These are phyloP conservation scores for Muscicapa comitata DNA, from an alignment of 2,797 vertebrate species.

Conservation along the genomic window DNA sequence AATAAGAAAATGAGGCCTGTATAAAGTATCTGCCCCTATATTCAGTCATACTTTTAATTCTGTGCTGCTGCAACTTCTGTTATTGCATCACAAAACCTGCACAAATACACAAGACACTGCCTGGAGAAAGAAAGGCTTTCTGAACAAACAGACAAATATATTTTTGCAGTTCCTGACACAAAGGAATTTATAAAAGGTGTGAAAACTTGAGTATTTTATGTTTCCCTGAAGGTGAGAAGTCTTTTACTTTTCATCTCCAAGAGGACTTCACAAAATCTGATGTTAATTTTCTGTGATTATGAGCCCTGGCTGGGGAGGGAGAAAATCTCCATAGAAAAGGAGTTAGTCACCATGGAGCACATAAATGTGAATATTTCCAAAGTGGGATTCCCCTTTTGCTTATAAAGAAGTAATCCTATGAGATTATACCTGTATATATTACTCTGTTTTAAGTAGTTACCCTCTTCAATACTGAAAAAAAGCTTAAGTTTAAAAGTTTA, in stretches of 20 bases:
- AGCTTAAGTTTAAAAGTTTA: too few species aligned
- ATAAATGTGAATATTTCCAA: not conserved
- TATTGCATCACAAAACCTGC: not conserved
- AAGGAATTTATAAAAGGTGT: not conserved
- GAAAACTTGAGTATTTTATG: not conserved
- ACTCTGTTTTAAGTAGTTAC: not conserved
- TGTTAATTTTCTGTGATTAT: not conserved
- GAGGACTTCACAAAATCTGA: not conserved
- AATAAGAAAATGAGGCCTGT: not conserved
- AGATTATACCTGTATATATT: not conserved
- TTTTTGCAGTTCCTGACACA: not conserved
- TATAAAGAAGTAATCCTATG: not conserved
- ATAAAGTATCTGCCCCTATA: not conserved
- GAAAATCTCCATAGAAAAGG: not conserved
- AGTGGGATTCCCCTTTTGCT: not conserved
- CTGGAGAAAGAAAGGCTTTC: conserved; percentile 5
- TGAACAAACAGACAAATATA: not conserved
- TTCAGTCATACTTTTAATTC: not conserved
- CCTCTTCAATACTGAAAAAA: not conserved
- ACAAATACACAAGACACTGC: not conserved
- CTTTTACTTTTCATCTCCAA: not conserved
- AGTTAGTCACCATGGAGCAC: not conserved
- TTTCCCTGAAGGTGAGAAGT: not conserved
- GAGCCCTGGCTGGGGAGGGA: not conserved
- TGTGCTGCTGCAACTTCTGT: not conserved